Evolutionary conservation across 2,113 vertebrate species (phyloP).

Genomic region (Lamprotornis superbus): DNA sequence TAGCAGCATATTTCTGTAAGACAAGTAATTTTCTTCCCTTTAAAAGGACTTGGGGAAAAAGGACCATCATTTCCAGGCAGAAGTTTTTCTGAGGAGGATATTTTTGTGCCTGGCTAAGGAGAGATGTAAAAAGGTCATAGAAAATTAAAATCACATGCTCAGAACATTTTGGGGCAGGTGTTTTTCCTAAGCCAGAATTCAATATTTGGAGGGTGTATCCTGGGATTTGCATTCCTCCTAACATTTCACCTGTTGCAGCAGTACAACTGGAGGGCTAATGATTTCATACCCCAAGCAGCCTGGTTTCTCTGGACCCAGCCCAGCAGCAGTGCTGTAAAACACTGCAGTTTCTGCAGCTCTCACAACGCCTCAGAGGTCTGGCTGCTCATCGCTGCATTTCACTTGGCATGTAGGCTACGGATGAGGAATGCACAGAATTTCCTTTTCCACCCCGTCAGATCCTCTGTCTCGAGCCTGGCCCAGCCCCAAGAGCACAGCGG

Average conservation of each 20-base stretch:
- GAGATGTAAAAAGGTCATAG: conserved; percentile 37
- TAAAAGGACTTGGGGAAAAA: neutral
- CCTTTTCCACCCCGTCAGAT: conserved; percentile 71
- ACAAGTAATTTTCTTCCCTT: neutral
- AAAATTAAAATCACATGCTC: conserved; percentile 55
- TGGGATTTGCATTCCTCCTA: neutral
- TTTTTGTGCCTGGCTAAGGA: conserved; percentile 48
- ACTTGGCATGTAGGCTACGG: conserved; percentile 52
- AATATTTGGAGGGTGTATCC: neutral
- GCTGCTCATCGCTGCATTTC: conserved; percentile 43
- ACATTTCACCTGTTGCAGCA: conserved; percentile 11
- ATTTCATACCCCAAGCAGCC: neutral
- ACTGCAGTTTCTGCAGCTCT: neutral
- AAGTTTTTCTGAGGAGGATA: conserved; percentile 40
- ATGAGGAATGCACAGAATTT: conserved; percentile 76
- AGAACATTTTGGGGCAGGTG: conserved; percentile 67
- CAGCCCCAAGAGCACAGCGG: conserved; percentile 62
- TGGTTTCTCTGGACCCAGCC: neutral
- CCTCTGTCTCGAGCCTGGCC: conserved; percentile 68
- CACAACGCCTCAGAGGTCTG: neutral
- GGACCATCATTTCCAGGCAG: conserved; percentile 51
- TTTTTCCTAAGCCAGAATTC: conserved; percentile 52
- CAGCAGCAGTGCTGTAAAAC: neutral
- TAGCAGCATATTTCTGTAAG: neutral
- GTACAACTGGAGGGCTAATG: neutral